Conservation (phyloP, 2,888 invertebrate species). For the Abrostola triplasia region DNA sequence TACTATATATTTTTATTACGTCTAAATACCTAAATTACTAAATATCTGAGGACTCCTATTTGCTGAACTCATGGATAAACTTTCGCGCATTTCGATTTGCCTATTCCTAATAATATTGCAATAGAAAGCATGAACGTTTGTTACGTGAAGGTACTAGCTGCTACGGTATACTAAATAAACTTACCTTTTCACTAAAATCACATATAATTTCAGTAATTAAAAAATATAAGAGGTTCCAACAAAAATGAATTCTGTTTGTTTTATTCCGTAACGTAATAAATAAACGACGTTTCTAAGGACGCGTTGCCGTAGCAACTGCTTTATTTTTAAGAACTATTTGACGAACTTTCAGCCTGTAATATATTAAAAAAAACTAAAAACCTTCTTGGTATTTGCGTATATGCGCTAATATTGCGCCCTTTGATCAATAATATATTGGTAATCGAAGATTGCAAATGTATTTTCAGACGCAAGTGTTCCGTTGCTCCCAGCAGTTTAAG, state of each 20-base stretch:
- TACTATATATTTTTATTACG: no score
- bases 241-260: slow-evolving; percentile 11
- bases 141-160: background rate
- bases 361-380: background rate
- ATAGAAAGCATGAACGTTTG: background rate
- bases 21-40: no score
- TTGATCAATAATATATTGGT: no score
- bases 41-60: no score
- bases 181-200: slow-evolving; percentile 33
- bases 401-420: no score
- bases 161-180: background rate
- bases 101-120: background rate
- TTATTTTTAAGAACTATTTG: slow-evolving; percentile 8
- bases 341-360: background rate
- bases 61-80: no score
- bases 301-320: slow-evolving; percentile 45
- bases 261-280: slow-evolving; percentile 17
- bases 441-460: no score
- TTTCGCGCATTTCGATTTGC: no score
- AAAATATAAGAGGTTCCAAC: slow-evolving; percentile 12
- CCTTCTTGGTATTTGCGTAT: no score
- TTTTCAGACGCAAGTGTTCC: no score
- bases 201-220: slow-evolving; percentile 17
- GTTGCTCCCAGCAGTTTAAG: no score
- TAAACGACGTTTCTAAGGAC: slow-evolving; percentile 50